phyloP scores from a whole-genome alignment of 2,797 vertebrate genomes.

The Microctenopoma stevenorrisi region DNA sequence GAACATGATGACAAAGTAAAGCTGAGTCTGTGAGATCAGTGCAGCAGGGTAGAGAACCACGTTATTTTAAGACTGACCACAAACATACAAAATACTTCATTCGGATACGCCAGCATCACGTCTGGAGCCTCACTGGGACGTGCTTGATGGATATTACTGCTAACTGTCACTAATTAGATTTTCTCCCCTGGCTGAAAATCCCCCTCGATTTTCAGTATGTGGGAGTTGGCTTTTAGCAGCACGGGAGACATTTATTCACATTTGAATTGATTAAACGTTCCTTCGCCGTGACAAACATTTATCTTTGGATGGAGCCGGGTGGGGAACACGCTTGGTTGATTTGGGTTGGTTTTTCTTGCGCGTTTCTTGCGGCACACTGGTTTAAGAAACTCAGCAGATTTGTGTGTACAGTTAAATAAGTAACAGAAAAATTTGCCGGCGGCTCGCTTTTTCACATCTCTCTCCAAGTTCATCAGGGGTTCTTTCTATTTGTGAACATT shows the following conservation, averaged over 20 bases:
- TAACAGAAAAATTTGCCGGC: neutral
- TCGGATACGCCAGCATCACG: constrained; percentile 10
- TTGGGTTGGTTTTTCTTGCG: neutral
- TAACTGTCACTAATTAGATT: constrained; percentile 76
- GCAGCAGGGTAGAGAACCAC: constrained; percentile 23
- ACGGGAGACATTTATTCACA: constrained; percentile 67
- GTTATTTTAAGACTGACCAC: constrained; percentile 45
- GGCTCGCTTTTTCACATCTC: constrained; percentile 9
- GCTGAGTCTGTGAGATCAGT: constrained; percentile 72
- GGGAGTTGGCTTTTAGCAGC: constrained; percentile 65
- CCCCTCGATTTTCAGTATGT: constrained; percentile 51
- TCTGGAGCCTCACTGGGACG: constrained; percentile 44
- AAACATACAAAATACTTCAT: constrained; percentile 34
- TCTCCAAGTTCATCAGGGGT: constrained; percentile 6
- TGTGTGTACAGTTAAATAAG: constrained; percentile 10
- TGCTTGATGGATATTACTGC: constrained; percentile 65
- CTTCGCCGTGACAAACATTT: constrained; percentile 57
- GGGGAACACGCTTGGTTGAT: neutral
- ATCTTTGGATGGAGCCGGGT: constrained; percentile 30
- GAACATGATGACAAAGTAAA: constrained; percentile 90
- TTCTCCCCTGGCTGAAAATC: constrained; percentile 70
- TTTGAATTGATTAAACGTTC: constrained; percentile 68
- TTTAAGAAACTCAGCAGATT: constrained; percentile 28
- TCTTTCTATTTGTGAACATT: constrained; percentile 25
- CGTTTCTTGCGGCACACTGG: constrained; percentile 18